Conservation (phyloP, 2,888 invertebrate species). For the Sussaba pulchella region DNA sequence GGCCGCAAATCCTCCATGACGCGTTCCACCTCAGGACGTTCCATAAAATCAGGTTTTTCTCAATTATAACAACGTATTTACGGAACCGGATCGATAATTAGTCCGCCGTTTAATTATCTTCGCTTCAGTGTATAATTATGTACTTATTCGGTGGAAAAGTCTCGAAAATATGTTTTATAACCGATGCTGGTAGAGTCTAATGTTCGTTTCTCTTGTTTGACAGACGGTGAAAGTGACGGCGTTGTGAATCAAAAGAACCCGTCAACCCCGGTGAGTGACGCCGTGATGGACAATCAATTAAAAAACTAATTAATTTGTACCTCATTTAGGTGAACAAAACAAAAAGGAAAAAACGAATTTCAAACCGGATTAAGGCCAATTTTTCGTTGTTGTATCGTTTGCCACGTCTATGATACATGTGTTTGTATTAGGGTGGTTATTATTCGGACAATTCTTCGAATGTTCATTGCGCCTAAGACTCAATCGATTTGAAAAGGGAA, state of each 20-base stretch:
- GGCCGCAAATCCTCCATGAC: slow-evolving; percentile 59
- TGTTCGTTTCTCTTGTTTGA: slow-evolving; percentile 76
- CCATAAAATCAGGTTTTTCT: slow-evolving; percentile 69
- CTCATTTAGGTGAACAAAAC: slow-evolving; percentile 5
- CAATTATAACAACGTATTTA: slow-evolving; percentile 30
- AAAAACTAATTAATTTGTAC: slow-evolving; percentile 1
- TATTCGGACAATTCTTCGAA: no score
- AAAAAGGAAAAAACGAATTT: neutral
- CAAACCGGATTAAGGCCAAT: neutral
- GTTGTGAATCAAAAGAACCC: slow-evolving; percentile 93
- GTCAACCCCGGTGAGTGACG: slow-evolving; percentile 89
- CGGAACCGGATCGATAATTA: neutral
- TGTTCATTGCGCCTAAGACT: no score
- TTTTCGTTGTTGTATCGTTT: neutral
- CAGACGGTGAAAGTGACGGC: slow-evolving; percentile 94
- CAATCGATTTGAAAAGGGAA: no score
- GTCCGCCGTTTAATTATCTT: no score
- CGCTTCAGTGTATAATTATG: neutral
- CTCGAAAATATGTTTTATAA: slow-evolving; percentile 14
- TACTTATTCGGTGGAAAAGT: slow-evolving; percentile 52
- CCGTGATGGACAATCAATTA: slow-evolving; percentile 33
- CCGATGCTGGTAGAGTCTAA: neutral
- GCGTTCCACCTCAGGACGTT: slow-evolving; percentile 64
- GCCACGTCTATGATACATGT: no score
- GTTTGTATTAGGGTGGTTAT: no score